A percentile compares a stretch with the other conserved stretches of the same genome.
Evolutionary conservation across 2,113 vertebrate species (phyloP).

Genomic region (Odontesthes bonariensis): DNA sequence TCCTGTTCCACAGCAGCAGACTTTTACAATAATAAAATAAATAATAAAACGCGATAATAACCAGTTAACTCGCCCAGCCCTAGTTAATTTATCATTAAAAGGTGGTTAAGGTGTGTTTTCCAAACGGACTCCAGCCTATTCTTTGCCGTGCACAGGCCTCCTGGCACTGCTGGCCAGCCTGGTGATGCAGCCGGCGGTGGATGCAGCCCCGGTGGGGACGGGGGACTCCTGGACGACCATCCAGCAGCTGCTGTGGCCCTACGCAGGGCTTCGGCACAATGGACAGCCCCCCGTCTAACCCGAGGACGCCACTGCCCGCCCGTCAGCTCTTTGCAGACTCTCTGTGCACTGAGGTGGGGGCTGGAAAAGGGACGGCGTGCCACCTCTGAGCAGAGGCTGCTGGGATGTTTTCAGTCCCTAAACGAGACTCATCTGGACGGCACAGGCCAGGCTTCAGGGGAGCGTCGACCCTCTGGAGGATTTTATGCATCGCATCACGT

Average conservation of each 20-base stretch:
- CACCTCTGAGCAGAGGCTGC: conserved; percentile 28
- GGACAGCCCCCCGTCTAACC: conserved; percentile 88
- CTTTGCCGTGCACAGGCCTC: conserved; percentile 67
- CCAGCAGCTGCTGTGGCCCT: conserved; percentile 94
- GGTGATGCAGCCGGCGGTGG: conserved; percentile 89
- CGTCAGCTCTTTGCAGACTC: conserved; percentile 24
- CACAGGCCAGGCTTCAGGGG: conserved; percentile 39
- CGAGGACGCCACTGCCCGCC: too few species aligned
- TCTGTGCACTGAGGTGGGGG: neutral
- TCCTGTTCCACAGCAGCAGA: too few species aligned
- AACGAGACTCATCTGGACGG: conserved; percentile 31
- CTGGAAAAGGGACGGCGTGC: neutral
- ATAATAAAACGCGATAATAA: too few species aligned
- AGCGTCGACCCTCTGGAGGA: conserved; percentile 47
- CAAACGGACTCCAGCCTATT: neutral
- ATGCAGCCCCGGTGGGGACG: conserved; percentile 88
- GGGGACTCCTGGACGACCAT: conserved; percentile 91
- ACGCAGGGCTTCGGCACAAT: conserved; percentile 86
- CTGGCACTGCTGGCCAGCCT: conserved; percentile 87
- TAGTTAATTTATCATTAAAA: too few species aligned
- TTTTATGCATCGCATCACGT: conserved; percentile 61
- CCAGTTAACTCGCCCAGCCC: too few species aligned
- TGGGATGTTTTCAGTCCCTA: conserved; percentile 41
- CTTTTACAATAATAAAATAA: too few species aligned
- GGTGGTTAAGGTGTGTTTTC: too few species aligned